phyloP scores from a whole-genome alignment of 2,797 vertebrate species.

The Cynodonichthys magdalenae region DNA sequence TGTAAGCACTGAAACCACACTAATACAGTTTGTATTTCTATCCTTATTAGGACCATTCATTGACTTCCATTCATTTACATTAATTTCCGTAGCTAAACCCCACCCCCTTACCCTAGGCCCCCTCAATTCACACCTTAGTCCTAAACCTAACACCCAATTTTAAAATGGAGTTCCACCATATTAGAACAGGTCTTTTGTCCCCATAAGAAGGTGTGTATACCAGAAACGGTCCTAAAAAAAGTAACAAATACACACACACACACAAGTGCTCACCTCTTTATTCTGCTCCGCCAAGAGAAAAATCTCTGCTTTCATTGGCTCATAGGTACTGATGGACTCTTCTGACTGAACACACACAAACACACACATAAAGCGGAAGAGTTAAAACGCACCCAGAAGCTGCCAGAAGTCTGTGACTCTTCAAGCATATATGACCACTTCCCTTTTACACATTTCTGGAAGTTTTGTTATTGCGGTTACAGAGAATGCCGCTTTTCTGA shows the following conservation, averaged over 20 bases:
- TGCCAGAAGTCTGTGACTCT: slow-evolving; percentile 1
- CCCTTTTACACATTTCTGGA: slow-evolving; percentile 65
- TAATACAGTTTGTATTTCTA: too few relatives aligned
- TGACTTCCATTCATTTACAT: too few relatives aligned
- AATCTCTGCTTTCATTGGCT: slow-evolving; percentile 65
- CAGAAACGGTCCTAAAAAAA: too few relatives aligned
- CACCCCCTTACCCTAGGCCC: too few relatives aligned
- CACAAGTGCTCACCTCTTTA: slow-evolving; percentile 79
- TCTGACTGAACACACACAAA: slow-evolving; percentile 30
- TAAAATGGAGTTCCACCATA: too few relatives aligned
- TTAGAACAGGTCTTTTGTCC: too few relatives aligned
- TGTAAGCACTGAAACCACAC: neutral
- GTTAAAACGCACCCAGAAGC: slow-evolving; percentile 5
- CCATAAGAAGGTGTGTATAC: too few relatives aligned
- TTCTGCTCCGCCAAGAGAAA: slow-evolving; percentile 81
- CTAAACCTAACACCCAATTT: too few relatives aligned
- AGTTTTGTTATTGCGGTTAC: slow-evolving; percentile 66
- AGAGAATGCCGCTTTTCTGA: slow-evolving; percentile 7
- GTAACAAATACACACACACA: too few relatives aligned
- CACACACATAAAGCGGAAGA: slow-evolving; percentile 39
- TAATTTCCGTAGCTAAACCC: too few relatives aligned
- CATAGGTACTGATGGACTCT: neutral
- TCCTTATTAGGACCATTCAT: too few relatives aligned
- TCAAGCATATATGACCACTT: slow-evolving; percentile 36
- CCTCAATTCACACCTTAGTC: too few relatives aligned